Conservation (phyloP, 2,888 invertebrate species). For the Xylota sylvarum region DNA sequence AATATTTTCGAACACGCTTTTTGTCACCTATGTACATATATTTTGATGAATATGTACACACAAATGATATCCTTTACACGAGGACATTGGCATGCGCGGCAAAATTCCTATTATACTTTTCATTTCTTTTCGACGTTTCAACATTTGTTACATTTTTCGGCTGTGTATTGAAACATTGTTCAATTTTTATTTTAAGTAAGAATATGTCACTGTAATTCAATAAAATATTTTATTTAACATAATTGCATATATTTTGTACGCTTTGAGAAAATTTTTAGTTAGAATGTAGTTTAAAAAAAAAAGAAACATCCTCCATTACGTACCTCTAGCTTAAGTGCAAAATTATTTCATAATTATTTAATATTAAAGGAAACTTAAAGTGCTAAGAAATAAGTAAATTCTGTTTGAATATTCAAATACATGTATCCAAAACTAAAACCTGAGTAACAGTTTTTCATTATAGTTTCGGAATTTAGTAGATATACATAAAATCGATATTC, state of each 20-base stretch:
- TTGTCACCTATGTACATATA: not conserved
- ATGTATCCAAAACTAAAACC: conserved; percentile 13
- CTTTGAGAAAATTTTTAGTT: conserved; percentile 28
- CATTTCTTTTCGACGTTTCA: conserved; percentile 58
- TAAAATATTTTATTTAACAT: conserved; percentile 22
- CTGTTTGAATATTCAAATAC: not conserved
- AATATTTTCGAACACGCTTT: conserved; percentile 11
- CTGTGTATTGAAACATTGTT: conserved; percentile 65
- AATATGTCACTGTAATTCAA: conserved; percentile 42
- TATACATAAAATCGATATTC: conserved; percentile 82
- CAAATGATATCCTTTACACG: conserved; percentile 31
- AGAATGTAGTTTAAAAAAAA: conserved; percentile 41
- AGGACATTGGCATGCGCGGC: conserved; percentile 68
- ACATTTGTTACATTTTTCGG: conserved; percentile 64
- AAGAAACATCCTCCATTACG: conserved; percentile 34
- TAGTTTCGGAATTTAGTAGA: conserved; percentile 64
- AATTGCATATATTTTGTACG: conserved; percentile 37
- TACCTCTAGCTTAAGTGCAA: conserved; percentile 40
- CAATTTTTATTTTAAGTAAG: conserved; percentile 72
- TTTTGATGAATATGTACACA: conserved; percentile 11
- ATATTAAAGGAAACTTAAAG: conserved; percentile 16
- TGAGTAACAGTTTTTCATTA: conserved; percentile 53
- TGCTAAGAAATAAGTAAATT: conserved; percentile 7
- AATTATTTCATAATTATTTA: conserved; percentile 2
- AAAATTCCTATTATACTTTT: conserved; percentile 35